Conservation (phyloP, 2,113 vertebrate genomes). For the Alethe diademata region DNA sequence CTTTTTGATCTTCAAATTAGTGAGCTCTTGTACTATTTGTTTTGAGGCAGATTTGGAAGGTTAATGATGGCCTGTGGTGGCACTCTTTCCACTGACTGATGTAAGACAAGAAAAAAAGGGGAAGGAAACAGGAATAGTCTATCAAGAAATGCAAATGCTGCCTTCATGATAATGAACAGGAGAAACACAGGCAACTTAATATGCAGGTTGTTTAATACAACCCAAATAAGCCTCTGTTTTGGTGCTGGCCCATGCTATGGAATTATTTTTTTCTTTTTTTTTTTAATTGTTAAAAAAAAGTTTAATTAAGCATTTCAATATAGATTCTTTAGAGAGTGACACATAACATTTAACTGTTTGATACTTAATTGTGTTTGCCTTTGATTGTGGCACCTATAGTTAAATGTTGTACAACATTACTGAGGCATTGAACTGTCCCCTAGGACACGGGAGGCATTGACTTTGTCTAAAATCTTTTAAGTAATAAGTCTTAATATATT, state of each 20-base stretch:
- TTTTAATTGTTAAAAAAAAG: constrained; percentile 67
- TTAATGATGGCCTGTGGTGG: constrained; percentile 96
- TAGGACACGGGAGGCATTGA: constrained; percentile 74
- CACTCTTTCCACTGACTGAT: constrained; percentile 89
- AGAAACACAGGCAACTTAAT: constrained; percentile 69
- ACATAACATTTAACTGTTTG: constrained; percentile 85
- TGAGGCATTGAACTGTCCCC: constrained; percentile 75
- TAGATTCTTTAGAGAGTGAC: constrained; percentile 83
- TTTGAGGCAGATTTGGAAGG: constrained; percentile 96
- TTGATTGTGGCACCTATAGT: constrained; percentile 78
- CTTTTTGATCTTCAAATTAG: constrained; percentile 99
- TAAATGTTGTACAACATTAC: constrained; percentile 72
- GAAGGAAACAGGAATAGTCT: constrained; percentile 84
- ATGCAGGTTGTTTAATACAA: constrained; percentile 79
- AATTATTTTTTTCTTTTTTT: constrained; percentile 41
- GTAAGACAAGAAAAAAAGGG: constrained; percentile 77
- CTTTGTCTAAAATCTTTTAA: constrained; percentile 81
- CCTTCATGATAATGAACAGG: constrained; percentile 88
- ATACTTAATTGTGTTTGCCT: constrained; percentile 83
- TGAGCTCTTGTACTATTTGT: constrained; percentile 98
- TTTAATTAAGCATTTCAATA: constrained; percentile 91
- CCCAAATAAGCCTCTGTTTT: constrained; percentile 68
- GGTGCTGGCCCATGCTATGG: constrained; percentile 70
- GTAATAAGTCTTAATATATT: constrained; percentile 86
- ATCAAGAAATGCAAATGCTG: constrained; percentile 89